phyloP scores from a whole-genome alignment of 2,113 vertebrate genomes.

The Monopterus albus region DNA sequence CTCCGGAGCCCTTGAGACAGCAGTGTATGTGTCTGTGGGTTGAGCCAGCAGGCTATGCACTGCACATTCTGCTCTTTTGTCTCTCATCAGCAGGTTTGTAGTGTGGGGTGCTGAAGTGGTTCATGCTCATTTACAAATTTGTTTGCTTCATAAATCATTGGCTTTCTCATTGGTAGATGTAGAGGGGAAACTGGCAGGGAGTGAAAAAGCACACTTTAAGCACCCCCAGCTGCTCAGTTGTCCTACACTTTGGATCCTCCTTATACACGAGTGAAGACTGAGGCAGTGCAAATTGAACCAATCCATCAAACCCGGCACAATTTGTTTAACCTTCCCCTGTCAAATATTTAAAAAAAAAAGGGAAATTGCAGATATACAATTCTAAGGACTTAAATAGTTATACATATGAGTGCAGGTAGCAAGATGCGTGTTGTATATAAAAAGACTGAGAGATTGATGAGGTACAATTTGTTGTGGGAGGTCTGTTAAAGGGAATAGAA shows the following conservation, averaged over 20 bases:
- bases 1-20: constrained; percentile 19
- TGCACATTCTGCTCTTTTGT: constrained; percentile 49
- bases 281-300: constrained; percentile 60
- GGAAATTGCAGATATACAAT: constrained; percentile 35
- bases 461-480: constrained; percentile 18
- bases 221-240: constrained; percentile 68
- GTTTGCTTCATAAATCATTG: constrained; percentile 77
- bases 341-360: constrained; percentile 49
- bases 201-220: constrained; percentile 66
- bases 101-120: constrained; percentile 53
- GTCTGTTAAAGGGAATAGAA: constrained; percentile 29
- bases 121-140: constrained; percentile 70
- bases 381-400: constrained; percentile 26
- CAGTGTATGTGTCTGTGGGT: constrained; percentile 39
- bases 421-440: constrained; percentile 20
- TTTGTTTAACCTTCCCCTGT: constrained; percentile 60
- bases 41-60: constrained; percentile 23
- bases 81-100: constrained; percentile 70
- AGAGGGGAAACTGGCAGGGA: constrained; percentile 60
- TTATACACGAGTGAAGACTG: constrained; percentile 52
- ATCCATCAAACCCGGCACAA: constrained; percentile 61
- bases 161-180: constrained; percentile 40
- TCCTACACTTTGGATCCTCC: constrained; percentile 39
- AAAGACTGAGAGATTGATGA: constrained; percentile 33
- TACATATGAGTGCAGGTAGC: constrained; percentile 13